Evolutionary conservation across 2,888 invertebrate genomes (phyloP).

Genomic region (Apamea epomidion): DNA sequence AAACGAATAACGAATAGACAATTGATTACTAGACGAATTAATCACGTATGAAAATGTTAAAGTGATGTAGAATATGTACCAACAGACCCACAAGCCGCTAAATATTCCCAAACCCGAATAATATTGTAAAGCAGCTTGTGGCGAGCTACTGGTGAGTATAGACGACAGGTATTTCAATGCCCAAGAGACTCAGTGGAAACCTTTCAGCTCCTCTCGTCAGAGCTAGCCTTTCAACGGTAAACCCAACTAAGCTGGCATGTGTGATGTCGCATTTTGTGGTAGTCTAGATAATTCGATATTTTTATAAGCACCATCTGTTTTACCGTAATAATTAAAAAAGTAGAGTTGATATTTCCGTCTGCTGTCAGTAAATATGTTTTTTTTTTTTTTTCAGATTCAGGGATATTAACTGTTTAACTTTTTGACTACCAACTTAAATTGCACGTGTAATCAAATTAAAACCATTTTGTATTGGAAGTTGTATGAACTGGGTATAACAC

Average conservation of each 20-base stretch:
- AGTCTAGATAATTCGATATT: not conserved
- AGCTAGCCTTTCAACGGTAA: conserved; percentile 1
- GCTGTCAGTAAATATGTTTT: not conserved
- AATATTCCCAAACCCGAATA: not conserved
- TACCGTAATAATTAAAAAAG: not conserved
- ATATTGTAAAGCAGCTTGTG: not conserved
- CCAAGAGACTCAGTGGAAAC: conserved; percentile 22
- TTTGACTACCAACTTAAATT: not conserved
- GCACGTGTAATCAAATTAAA: no score
- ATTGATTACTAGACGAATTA: no score
- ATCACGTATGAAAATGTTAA: no score
- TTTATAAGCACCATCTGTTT: not conserved
- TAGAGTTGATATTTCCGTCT: not conserved
- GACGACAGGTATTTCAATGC: not conserved
- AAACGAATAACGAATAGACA: no score
- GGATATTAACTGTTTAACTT: no score
- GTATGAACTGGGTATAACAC: no score
- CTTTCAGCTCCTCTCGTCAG: conserved; percentile 18
- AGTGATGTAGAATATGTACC: no score
- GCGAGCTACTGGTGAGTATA: not conserved
- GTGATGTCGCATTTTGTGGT: not conserved
- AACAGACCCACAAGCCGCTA: not conserved
- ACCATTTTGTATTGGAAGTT: no score
- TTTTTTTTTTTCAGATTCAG: not conserved
- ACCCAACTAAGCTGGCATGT: not conserved